Conservation (phyloP, 1,140 invertebrate genomes). For the Drosophila sproati region DNA sequence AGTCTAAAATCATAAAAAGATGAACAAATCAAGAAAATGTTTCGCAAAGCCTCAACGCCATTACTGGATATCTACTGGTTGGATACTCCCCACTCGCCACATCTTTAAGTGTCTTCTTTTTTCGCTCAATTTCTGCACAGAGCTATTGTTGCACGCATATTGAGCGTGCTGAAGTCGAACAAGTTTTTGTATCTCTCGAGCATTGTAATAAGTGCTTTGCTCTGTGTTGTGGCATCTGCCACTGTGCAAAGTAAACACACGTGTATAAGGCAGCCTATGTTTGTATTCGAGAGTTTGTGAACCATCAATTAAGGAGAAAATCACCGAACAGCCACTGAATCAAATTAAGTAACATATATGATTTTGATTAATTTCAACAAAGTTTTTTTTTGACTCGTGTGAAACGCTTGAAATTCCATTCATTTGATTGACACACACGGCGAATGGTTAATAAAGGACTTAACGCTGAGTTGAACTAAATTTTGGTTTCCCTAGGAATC, state of each 20-base stretch:
- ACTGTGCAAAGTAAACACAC: background rate
- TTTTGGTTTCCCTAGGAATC: constrained; percentile 31
- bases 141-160: constrained; percentile 46
- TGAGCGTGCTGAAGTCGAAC: constrained; percentile 23
- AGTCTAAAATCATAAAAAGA: no score
- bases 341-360: constrained; percentile 2
- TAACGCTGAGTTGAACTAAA: constrained; percentile 34
- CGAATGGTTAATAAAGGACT: constrained; percentile 63
- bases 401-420: background rate
- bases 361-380: constrained; percentile 2
- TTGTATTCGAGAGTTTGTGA: constrained; percentile 20
- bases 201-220: constrained; percentile 43
- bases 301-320: constrained; percentile 1
- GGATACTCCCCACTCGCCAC: background rate
- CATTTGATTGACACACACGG: constrained; percentile 27
- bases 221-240: constrained; percentile 28
- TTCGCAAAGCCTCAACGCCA: no score
- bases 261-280: background rate
- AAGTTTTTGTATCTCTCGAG: constrained; percentile 24
- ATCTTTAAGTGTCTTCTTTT: constrained; percentile 4
- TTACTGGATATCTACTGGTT: background rate
- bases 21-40: no score
- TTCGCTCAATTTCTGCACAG: constrained; percentile 10
- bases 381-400: constrained; percentile 16
- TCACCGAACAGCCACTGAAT: constrained; percentile 5